phyloP scores from a whole-genome alignment of 1,140 invertebrate genomes.

The Olivierus martensii region DNA sequence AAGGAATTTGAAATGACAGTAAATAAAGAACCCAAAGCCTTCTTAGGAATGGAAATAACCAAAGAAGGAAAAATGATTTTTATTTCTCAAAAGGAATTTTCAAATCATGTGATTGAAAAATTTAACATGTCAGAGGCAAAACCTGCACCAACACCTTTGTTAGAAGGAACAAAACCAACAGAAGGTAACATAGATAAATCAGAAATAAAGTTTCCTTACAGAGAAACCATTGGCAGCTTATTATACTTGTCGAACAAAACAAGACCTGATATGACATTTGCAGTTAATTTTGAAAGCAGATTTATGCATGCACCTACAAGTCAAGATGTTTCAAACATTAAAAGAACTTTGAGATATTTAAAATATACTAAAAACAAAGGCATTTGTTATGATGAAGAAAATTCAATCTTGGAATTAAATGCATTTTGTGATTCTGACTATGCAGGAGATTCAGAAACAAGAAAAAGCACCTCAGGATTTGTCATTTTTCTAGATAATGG shows the following conservation, averaged over 20 bases:
- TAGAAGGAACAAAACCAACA: not conserved
- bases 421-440: conserved; percentile 30
- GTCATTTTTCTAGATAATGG: conserved; percentile 22
- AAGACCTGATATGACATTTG: conserved; percentile 20
- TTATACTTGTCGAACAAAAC: conserved; percentile 12
- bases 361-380: too few species aligned
- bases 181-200: not conserved
- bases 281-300: conserved; percentile 11
- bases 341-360: not conserved
- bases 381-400: too few species aligned
- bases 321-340: not conserved
- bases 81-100: conserved; percentile 5
- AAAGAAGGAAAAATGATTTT: not conserved
- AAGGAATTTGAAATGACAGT: not conserved
- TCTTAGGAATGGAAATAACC: conserved; percentile 4
- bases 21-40: not conserved
- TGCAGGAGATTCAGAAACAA: conserved; percentile 23
- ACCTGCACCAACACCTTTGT: not conserved
- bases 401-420: too few species aligned
- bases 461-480: conserved; percentile 25
- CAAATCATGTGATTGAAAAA: conserved; percentile 4
- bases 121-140: conserved; percentile 16
- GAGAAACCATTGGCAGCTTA: conserved; percentile 10
- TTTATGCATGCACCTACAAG: not conserved
- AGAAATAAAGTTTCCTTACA: conserved; percentile 11